Evolutionary conservation across 2,113 vertebrate species (phyloP), one percentile per base, ranked within the genome.

Genomic region (Microcebus lehilahytsara): DNA sequence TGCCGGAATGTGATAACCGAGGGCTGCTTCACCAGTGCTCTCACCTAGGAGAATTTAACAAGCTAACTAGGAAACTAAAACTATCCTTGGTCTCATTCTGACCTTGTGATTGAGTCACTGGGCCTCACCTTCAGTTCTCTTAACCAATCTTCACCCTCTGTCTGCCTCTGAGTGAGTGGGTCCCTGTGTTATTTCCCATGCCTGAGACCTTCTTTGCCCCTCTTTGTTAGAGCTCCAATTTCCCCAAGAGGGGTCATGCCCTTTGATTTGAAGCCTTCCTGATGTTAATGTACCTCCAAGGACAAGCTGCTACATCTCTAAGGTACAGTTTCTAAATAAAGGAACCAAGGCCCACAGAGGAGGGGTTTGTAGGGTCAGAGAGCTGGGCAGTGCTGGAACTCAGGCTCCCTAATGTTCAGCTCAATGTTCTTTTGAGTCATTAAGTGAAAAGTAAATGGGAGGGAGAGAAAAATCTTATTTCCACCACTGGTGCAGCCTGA

Each of bases 1-100:
- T 2, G 3, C 25, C 40, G 19, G 37, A 10, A 7, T 4, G 9
- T 7, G 46, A 3, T 14, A 19, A 27, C 22, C 12, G 1, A 23
- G 8, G 32, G 0, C 17, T 71, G 19, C 34, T 64, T 37, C 37
- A n/a, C 34, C 32, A 81, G 19, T 22, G 14, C 13, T 42, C 6
- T 42, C 27, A 51, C 13, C 3, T 60, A 32, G 23, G 12, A 87
- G 40, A 27, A 69, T 34, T 32, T 34, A 32, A 46, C 56, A 5
- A 69, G 2, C 19, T 40, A 53, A 86, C 16, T 20, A 11, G 16
- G n/a, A 2, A 53, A 40, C 11, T 56, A 7, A 49, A 84, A 25
- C 3, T 49, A 69, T 8, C 9, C 12, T 30, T 58, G 14, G 23
- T n/a, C 75, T 64, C n/a, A 46, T 4, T 42, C 64, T 75, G 30